A percentile compares a stretch with the other conserved stretches of the same genome.
These are phyloP conservation scores for Elysia crispata DNA, from an alignment of 2,888 invertebrate genomes.

Conservation along the genomic window DNA sequence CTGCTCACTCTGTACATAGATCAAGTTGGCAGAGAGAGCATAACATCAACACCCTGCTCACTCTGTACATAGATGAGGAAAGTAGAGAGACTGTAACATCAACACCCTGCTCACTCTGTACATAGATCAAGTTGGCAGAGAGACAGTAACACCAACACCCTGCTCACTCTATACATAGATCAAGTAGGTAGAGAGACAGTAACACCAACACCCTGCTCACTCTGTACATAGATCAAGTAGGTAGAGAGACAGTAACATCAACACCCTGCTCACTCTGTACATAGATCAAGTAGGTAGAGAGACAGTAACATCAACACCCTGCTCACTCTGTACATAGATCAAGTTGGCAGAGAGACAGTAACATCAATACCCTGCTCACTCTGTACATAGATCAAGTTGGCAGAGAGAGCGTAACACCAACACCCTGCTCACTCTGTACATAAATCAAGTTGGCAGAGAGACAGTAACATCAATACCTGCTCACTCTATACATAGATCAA, in stretches of 20 bases:
- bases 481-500: not conserved
- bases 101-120: not conserved
- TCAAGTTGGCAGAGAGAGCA: constrained; percentile 82
- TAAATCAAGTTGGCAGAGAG: no score
- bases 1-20: not conserved
- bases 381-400: not conserved
- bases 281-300: no score
- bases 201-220: no score
- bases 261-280: not conserved
- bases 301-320: no score
- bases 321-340: no score
- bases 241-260: no score
- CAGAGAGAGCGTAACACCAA: no score
- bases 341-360: no score
- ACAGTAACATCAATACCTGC: not conserved
- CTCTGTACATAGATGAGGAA: constrained; percentile 89
- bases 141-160: not conserved
- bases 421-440: no score
- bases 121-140: no score
- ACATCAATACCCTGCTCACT: not conserved
- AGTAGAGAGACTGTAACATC: not conserved
- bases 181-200: no score
- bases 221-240: no score
- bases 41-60: constrained; percentile 90
- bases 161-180: not conserved